phyloP scores from a whole-genome alignment of 1,140 invertebrate species.

The Pectinophora gossypiella region DNA sequence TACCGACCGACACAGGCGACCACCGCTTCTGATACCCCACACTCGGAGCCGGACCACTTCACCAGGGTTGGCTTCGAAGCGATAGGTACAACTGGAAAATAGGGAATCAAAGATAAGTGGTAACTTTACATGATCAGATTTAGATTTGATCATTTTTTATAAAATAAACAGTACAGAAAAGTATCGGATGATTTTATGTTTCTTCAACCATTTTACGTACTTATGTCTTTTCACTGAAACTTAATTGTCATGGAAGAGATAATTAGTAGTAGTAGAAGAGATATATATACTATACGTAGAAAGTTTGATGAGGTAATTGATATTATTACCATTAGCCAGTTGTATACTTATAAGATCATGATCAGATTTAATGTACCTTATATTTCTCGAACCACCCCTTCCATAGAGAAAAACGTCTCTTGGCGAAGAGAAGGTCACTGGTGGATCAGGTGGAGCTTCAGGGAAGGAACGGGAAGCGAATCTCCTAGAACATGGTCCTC shows the following conservation, averaged over 20 bases:
- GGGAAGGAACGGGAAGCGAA: conserved; percentile 79
- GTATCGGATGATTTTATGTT: too few species aligned
- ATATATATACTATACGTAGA: too few species aligned
- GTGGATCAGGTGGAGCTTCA: conserved; percentile 76
- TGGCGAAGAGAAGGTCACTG: conserved; percentile 80
- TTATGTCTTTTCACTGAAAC: too few species aligned
- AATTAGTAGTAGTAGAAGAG: too few species aligned
- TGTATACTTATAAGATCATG: not conserved
- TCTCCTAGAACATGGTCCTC: conserved; percentile 79
- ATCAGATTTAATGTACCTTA: conserved; percentile 76
- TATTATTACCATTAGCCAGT: too few species aligned
- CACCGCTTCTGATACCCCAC: conserved; percentile 77
- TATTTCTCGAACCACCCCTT: conserved; percentile 86
- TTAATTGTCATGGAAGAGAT: too few species aligned
- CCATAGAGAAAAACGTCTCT: conserved; percentile 91
- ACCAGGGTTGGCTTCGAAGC: conserved; percentile 87
- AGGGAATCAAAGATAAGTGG: too few species aligned
- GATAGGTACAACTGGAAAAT: conserved; percentile 85
- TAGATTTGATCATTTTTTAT: too few species aligned
- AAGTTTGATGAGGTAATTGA: too few species aligned
- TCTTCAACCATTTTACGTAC: too few species aligned
- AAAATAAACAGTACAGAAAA: too few species aligned
- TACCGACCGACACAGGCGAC: conserved; percentile 79
- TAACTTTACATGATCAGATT: too few species aligned
- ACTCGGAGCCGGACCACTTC: conserved; percentile 85